phyloP scores from a whole-genome alignment of 1,140 invertebrate species.

The Pseudomyrmex dendroicus region DNA sequence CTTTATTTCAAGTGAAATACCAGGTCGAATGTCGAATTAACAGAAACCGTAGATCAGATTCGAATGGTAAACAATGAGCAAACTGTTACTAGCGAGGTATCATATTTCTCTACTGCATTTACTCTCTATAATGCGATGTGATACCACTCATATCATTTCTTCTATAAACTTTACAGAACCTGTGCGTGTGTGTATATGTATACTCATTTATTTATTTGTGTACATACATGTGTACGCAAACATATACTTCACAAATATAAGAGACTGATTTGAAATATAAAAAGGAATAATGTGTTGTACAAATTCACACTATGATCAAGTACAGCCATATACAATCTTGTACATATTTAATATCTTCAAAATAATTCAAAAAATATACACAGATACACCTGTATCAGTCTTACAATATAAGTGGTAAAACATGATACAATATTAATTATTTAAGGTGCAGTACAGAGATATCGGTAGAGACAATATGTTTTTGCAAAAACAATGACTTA shows the following conservation, averaged over 20 bases:
- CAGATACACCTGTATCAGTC: neutral
- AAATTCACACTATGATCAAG: too few relatives aligned
- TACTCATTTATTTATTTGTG: too few relatives aligned
- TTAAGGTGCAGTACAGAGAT: constrained; percentile 66
- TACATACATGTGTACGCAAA: too few relatives aligned
- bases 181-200: neutral
- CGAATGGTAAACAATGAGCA: neutral
- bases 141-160: constrained; percentile 5
- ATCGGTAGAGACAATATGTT: constrained; percentile 53
- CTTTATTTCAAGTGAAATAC: neutral
- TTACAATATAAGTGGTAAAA: constrained; percentile 21
- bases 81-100: constrained; percentile 40
- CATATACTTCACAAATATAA: constrained; percentile 1
- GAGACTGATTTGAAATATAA: neutral
- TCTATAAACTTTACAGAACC: constrained; percentile 9
- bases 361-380: neutral
- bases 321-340: too few relatives aligned
- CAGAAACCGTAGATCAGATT: too few relatives aligned
- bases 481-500: constrained; percentile 82
- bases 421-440: constrained; percentile 43
- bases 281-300: too few relatives aligned
- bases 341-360: constrained; percentile 8
- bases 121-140: constrained; percentile 15
- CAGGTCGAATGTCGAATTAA: too few relatives aligned
- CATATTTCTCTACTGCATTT: constrained; percentile 39